Evolutionary conservation across 2,888 invertebrate genomes (phyloP), one percentile per base, ranked within the genome.

Genomic region (Kryphioiulus occultus): DNA sequence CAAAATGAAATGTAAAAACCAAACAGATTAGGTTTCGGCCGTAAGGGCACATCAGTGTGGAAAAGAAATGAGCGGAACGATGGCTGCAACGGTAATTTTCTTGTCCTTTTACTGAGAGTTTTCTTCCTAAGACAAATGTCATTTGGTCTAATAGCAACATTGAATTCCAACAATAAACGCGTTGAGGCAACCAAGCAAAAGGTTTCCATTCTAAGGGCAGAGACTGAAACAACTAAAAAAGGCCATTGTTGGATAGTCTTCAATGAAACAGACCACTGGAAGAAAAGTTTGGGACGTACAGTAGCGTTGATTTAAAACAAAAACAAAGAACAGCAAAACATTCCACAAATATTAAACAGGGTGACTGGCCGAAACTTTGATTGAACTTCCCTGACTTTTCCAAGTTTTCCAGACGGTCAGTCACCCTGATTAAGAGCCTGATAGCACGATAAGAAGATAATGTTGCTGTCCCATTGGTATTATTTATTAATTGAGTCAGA

Each of bases 21-120:
- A 32, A 78, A 78, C 78, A 78, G 78, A 78, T 78, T 78, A 78
- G 78, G 78, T 26, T 12, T 32, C 30, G 78, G 17, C 30, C 30
- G 26, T 26, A 17, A 78, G 30, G 30, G 78, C 78, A 32, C 5
- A 78, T 26, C 26, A 32, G 26, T 3, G 78, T 84, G 84, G 84
- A 84, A 42, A 84, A 0, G 84, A 39, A 39, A 42, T 39, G 39
- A 42, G 84, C 42, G 42, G 85, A 85, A 85, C 85, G 85, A 47
- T 85, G 85, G 35, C 35, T 39, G n/a, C 42, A 39, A 85, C 85
- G 39, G 85, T 44, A 85, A 42, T 85, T 42, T 47, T 85, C 85
- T 85, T 85, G 44, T 47, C 42, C 85, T 85, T 39, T 85, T 85
- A 44, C 26, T 39, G 42, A 85, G 85, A 85, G 44, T 85, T 78